phyloP scores from a whole-genome alignment of 64 coral and sea anemone species.

The Porites lutea region DNA sequence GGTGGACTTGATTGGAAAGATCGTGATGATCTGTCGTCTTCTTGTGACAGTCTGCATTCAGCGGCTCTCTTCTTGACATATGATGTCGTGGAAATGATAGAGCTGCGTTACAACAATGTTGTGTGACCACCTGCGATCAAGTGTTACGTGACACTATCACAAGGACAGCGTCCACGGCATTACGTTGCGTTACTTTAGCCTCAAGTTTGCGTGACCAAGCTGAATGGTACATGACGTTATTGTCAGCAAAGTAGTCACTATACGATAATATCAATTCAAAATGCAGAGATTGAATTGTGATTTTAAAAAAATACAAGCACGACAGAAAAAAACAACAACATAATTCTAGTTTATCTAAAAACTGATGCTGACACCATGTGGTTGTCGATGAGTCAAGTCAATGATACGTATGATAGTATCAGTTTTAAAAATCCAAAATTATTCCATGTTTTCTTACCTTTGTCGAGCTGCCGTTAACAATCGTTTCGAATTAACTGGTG shows the following conservation, averaged over 20 bases:
- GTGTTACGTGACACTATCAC: not conserved
- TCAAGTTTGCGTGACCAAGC: not conserved
- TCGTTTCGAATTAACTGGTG: too few relatives aligned
- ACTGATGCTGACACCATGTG: too few relatives aligned
- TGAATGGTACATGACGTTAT: not conserved
- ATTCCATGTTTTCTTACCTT: too few relatives aligned
- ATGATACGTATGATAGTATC: too few relatives aligned
- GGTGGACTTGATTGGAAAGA: slow-evolving; percentile 72
- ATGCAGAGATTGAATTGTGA: too few relatives aligned
- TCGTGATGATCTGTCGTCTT: slow-evolving; percentile 26
- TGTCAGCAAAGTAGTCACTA: not conserved
- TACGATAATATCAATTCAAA: too few relatives aligned
- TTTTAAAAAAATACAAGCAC: too few relatives aligned
- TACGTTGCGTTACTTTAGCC: not conserved
- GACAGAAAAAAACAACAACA: too few relatives aligned
- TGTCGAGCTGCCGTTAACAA: too few relatives aligned
- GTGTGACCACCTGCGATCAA: not conserved
- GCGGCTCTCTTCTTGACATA: slow-evolving; percentile 81
- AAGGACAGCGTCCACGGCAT: not conserved
- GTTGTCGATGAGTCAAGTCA: too few relatives aligned
- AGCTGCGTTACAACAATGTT: slow-evolving; percentile 54
- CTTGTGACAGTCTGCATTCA: slow-evolving; percentile 71
- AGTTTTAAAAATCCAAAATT: too few relatives aligned
- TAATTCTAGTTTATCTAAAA: too few relatives aligned
- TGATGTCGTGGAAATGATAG: slow-evolving; percentile 92